These are phyloP conservation scores for Euzetes globulus DNA, from an alignment of 2,888 invertebrate species.

Conservation along the genomic window DNA sequence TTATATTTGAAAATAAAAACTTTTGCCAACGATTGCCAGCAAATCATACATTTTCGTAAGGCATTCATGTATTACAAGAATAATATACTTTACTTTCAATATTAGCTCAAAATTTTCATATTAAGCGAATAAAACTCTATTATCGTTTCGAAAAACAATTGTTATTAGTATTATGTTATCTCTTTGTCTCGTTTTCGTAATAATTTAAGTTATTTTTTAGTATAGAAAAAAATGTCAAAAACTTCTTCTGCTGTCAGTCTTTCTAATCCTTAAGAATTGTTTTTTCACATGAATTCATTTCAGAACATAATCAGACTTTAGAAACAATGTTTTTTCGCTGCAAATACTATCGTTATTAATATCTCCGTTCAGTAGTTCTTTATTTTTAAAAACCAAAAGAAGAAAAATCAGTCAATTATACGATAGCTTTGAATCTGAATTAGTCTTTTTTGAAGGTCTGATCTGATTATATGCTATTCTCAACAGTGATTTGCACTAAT, in stretches of 20 bases:
- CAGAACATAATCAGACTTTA: constrained; percentile 8
- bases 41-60: too few species aligned
- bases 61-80: too few species aligned
- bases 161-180: too few species aligned
- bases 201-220: background rate
- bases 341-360: background rate
- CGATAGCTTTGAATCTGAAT: background rate
- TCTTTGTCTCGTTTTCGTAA: background rate
- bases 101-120: background rate
- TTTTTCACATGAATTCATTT: constrained; percentile 6
- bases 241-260: background rate
- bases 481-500: background rate
- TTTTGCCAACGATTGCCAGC: too few species aligned
- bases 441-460: background rate
- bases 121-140: background rate
- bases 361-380: background rate
- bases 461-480: background rate
- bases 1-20: background rate
- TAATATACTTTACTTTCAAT: background rate
- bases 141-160: background rate
- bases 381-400: background rate
- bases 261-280: background rate
- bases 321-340: background rate
- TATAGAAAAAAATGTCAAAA: too few species aligned
- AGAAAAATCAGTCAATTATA: constrained; percentile 1